Evolutionary conservation across 64 coral and sea anemone genomes (phyloP).

Genomic region (Cladopsammia gracilis): DNA sequence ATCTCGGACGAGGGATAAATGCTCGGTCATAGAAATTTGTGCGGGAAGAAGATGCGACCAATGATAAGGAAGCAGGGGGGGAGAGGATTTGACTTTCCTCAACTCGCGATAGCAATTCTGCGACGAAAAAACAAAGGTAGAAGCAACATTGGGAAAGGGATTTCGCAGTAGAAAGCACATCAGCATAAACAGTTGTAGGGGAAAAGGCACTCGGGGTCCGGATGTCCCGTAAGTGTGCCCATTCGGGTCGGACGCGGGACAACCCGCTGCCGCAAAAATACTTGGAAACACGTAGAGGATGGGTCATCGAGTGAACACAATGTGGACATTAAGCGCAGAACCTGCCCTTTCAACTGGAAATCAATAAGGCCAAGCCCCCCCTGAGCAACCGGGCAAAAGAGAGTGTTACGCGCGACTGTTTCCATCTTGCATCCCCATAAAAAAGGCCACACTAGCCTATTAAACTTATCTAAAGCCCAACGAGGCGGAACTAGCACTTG

Average conservation of each 20-base stretch:
- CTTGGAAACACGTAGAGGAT: neutral
- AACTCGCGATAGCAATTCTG: neutral
- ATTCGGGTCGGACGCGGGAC: neutral
- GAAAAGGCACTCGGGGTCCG: neutral
- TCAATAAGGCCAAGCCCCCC: neutral
- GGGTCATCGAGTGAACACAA: neutral
- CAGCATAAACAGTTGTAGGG: neutral
- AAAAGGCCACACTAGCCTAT: constrained; percentile 12
- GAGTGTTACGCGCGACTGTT: neutral
- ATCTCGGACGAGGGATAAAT: neutral
- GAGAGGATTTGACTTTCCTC: neutral
- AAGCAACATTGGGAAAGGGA: too few relatives aligned
- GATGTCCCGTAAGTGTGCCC: neutral
- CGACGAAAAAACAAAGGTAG: neutral
- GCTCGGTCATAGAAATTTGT: neutral
- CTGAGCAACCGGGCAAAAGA: neutral
- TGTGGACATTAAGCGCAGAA: neutral
- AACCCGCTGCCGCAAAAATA: neutral
- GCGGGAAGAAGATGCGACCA: neutral
- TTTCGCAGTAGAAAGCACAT: neutral
- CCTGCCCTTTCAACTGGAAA: neutral
- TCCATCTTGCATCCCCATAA: neutral
- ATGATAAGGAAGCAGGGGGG: neutral
- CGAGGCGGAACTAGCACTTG: neutral
- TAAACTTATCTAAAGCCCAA: neutral